Percentiles rank a stretch among this genome's conserved stretches.
Evolutionary conservation across 2,888 invertebrate species (phyloP).

Genomic region (Lycia hirtaria): DNA sequence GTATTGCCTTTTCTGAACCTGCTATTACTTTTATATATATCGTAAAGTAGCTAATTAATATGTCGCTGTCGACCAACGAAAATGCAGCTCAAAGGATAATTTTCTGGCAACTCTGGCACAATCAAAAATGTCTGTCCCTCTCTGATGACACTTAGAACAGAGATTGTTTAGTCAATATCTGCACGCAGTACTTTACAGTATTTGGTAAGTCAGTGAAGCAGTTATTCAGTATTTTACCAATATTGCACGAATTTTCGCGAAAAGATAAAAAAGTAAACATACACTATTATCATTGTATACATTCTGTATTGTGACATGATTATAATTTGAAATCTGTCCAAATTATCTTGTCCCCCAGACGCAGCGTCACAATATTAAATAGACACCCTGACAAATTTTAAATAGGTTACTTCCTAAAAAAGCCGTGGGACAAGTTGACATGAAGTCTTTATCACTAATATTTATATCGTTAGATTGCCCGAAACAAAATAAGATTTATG

Average conservation of each 20-base stretch:
- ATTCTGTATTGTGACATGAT: conserved; percentile 13
- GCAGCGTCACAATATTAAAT: no score
- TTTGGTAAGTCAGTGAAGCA: background rate
- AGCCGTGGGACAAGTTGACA: no score
- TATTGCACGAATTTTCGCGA: background rate
- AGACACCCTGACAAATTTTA: no score
- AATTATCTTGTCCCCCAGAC: no score
- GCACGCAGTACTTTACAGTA: background rate
- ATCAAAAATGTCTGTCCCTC: background rate
- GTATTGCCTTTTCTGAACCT: no score
- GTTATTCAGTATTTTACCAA: conserved; percentile 6
- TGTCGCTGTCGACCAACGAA: no score
- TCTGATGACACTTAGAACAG: no score
- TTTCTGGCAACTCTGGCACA: background rate
- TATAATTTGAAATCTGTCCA: no score
- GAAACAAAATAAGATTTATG: conserved; percentile 32
- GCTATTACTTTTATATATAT: no score
- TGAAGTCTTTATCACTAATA: conserved; percentile 16
- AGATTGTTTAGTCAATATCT: background rate
- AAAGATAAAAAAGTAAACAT: conserved; percentile 6
- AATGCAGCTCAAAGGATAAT: no score
- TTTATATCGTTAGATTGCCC: conserved; percentile 27
- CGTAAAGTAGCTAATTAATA: no score
- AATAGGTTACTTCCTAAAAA: no score
- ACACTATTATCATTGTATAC: conserved; percentile 25